Conservation (phyloP, 2,113 vertebrate species). For the Mungos mungo region DNA sequence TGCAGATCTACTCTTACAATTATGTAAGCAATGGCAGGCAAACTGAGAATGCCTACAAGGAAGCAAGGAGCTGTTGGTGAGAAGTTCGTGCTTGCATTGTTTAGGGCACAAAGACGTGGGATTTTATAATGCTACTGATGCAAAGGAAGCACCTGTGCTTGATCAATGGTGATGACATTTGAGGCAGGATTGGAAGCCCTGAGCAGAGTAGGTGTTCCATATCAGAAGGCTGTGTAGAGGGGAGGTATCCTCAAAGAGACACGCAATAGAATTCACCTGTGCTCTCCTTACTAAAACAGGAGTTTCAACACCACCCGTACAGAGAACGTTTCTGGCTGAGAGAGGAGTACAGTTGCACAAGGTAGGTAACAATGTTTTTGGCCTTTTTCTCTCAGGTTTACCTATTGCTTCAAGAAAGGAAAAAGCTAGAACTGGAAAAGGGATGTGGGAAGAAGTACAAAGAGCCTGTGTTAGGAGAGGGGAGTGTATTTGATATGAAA, state of each 20-base stretch:
- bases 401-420: not conserved
- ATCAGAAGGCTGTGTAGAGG: not conserved
- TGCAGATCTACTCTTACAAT: not conserved
- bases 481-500: not conserved
- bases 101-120: not conserved
- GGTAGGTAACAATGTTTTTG: not conserved
- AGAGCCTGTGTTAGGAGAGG: not conserved
- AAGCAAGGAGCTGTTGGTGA: not conserved
- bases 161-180: not conserved
- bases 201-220: not conserved
- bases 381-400: not conserved
- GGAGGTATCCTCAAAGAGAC: not conserved
- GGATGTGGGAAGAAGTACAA: not conserved
- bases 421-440: not conserved
- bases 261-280: not conserved
- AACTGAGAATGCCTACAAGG: not conserved
- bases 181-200: not conserved
- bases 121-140: not conserved
- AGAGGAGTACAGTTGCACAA: not conserved
- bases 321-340: not conserved
- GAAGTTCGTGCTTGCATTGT: not conserved
- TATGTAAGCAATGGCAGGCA: not conserved
- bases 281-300: not conserved
- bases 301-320: accelerated
- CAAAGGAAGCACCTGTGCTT: not conserved